Base-by-base conservation (phyloP, 2,113 vertebrate genomes). In the Lampris incognitus region DNA sequence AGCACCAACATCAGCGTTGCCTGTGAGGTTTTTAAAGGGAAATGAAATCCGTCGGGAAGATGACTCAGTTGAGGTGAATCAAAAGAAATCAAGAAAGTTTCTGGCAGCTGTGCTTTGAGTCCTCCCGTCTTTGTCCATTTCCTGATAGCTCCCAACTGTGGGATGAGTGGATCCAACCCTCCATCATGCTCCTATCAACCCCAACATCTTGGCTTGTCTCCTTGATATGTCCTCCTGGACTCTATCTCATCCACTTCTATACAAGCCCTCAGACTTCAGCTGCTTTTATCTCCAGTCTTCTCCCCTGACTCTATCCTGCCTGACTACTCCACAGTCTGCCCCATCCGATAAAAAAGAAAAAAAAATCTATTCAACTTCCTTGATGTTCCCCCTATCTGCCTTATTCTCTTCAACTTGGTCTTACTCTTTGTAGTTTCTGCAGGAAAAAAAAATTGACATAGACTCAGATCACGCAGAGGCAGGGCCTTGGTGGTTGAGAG, bases 151-250 rank as follows among this genome's bases (percentile, higher is more conserved):
- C 76, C 82, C 44, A 68, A 75, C 78, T 5, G 24, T 39, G 9
- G 55, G 52, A 87, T 56, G 61, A 86, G 74, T 54, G 65, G 63
- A 84, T 72, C 64, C 71, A n/a, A 71, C 75, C 59, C 72, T 62
- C 57, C 67, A 74, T 81, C 69, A 51, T 38, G 54, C 66, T 74
- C 71, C 74, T 79, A 90, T 89, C 87, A 76, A 24, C 65, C 62
- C 58, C 57, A 55, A 67, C 78, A 85, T 88, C 88, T 79, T 70
- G 5, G 63, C 55, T 70, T 59, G 79, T 83, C 88, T 85, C 78
- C 80, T 73, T 85, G 78, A 87, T 82, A 78, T 65, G 77, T 89
- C 90, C 90, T 83, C 78, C 76, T 78, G 76, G 85, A 88, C 66
- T 74, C 82, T 59, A 73, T 86, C 83, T 80, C 72, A 83, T 80